Base-by-base conservation (phyloP, 1,140 invertebrate species). In the Lanistes nyassanus region DNA sequence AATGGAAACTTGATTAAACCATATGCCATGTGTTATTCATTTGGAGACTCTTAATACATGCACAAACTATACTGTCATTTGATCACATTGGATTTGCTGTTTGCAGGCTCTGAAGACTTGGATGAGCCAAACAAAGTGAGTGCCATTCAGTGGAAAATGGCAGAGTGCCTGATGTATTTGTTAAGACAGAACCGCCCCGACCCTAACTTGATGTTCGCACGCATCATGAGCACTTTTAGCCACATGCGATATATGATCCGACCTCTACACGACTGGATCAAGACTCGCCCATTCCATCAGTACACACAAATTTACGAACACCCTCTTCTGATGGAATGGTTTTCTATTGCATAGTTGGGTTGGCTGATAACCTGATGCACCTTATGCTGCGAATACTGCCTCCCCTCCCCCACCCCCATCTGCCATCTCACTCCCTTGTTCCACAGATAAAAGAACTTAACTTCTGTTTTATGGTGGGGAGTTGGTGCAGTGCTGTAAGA, bases 71-170 rank as follows among this genome's bases (percentile, higher is more conserved):
- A 36, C 34, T 65, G 62, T 19, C 9, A 65, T 37, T 36, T 65
- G 31, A 36, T 36, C 5, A 13, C 62, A n/a, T n/a, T 36, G n/a
- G 37, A 36, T 42, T 19, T n/a, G 26, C 3, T 55, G 1, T 71
- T 76, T 79, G 51, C 66, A 84, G 82, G 82, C 56, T 73, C 79
- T 19, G 81, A 81, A 77, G 70, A 72, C 9, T 76, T 84, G 29
- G 47, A 74, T 36, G 76, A 82, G 34, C 75, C 77, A 39, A 69
- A 79, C 2, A 76, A 75, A 42, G 81, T 81, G 26, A 79, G 79
- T 23, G 68, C 51, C 36, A 81, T 84, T 29, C 82, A 84, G 69
- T 81, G 77, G 77, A 79, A 74, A 37, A 65, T 84, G 26, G 39
- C 81, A 1, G 72, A 77, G 70, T 84, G 82, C 65, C 58, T 84